Evolutionary conservation across 2,888 invertebrate genomes (phyloP).

Genomic region (Zonitis immaculata): DNA sequence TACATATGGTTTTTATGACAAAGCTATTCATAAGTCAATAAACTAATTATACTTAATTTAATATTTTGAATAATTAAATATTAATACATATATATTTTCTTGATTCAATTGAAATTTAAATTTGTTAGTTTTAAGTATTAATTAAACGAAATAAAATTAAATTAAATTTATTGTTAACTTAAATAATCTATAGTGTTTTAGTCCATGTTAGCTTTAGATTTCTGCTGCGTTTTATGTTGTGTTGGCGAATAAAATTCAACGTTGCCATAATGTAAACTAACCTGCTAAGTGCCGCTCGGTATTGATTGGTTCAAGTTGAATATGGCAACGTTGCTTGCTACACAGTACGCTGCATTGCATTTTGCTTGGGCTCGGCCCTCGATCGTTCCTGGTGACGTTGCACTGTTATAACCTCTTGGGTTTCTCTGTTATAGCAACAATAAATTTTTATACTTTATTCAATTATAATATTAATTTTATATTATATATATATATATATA

Average conservation of each 20-base stretch:
- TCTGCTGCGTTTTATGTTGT: conserved; percentile 8
- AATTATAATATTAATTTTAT: no score
- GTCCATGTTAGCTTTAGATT: background rate
- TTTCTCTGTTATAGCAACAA: conserved; percentile 3
- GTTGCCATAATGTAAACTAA: conserved; percentile 34
- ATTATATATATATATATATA: no score
- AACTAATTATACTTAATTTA: no score
- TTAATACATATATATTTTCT: no score
- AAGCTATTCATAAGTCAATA: no score
- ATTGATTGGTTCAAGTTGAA: conserved; percentile 42
- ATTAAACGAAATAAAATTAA: no score
- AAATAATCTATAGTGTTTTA: no score
- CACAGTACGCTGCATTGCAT: conserved; percentile 44
- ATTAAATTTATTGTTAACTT: background rate
- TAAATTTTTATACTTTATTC: no score
- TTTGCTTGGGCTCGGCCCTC: conserved; percentile 26
- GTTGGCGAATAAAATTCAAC: conserved; percentile 11
- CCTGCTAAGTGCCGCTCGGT: conserved; percentile 39
- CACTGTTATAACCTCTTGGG: conserved; percentile 27
- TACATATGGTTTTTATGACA: no score
- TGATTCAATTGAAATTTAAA: no score
- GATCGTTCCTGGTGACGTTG: conserved; percentile 27
- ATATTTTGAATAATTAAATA: no score
- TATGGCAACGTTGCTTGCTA: conserved; percentile 43
- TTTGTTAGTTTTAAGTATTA: no score